phyloP scores from a whole-genome alignment of 2,888 invertebrate species.

The Tillus elongatus region DNA sequence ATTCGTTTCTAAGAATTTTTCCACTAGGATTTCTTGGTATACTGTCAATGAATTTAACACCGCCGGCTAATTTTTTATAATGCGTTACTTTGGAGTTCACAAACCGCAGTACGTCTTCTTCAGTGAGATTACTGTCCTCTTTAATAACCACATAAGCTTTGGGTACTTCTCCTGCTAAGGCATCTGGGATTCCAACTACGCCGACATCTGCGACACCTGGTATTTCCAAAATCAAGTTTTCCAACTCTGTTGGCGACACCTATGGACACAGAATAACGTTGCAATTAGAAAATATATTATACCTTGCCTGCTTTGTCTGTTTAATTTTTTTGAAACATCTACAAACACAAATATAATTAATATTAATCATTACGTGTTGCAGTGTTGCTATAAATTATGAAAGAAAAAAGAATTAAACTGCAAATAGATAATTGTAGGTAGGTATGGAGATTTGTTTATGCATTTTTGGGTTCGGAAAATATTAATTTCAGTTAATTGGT shows the following conservation, averaged over 20 bases:
- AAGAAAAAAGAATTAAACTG: too few relatives aligned
- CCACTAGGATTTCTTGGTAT: slow-evolving; percentile 70
- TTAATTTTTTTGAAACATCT: slow-evolving; percentile 1
- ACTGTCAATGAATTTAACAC: slow-evolving; percentile 56
- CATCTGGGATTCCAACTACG: slow-evolving; percentile 66
- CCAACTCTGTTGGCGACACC: slow-evolving; percentile 81
- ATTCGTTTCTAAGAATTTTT: slow-evolving; percentile 64
- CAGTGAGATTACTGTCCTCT: slow-evolving; percentile 46
- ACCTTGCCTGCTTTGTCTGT: not conserved
- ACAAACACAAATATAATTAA: too few relatives aligned
- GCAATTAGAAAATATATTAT: slow-evolving; percentile 1
- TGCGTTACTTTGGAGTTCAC: slow-evolving; percentile 58
- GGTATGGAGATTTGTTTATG: too few relatives aligned
- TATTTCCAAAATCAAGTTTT: slow-evolving; percentile 63
- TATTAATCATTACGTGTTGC: too few relatives aligned
- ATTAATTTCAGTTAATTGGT: too few relatives aligned
- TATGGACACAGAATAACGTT: slow-evolving; percentile 39
- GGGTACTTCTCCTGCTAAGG: slow-evolving; percentile 64
- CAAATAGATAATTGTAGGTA: too few relatives aligned
- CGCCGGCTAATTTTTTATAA: slow-evolving; percentile 65
- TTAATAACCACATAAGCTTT: slow-evolving; percentile 62
- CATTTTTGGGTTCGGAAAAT: too few relatives aligned
- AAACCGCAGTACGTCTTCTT: slow-evolving; percentile 48
- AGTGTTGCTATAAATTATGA: too few relatives aligned
- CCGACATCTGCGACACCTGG: slow-evolving; percentile 68